phyloP scores from a whole-genome alignment of 1,140 invertebrate species.

The Lepidurus apus region DNA sequence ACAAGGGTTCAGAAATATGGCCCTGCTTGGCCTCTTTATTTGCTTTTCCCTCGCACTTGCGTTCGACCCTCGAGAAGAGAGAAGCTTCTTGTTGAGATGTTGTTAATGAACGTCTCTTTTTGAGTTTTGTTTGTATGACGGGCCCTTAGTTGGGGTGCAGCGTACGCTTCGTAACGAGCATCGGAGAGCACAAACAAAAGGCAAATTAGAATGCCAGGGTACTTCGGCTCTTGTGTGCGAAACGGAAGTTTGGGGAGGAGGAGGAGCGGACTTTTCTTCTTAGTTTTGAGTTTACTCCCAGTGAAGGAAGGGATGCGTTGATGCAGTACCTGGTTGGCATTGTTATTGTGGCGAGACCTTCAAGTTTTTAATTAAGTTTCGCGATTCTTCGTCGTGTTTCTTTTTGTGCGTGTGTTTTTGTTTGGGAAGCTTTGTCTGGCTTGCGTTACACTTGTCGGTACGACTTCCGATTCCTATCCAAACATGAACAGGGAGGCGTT shows the following conservation, averaged over 20 bases:
- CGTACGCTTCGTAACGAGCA: neutral
- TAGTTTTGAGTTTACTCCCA: neutral
- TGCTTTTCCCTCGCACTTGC: neutral
- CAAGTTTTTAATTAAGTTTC: neutral
- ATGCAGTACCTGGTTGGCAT: neutral
- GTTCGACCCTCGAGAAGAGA: neutral
- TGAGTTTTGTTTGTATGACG: neutral
- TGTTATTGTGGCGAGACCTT: neutral
- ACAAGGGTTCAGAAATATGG: too few species aligned
- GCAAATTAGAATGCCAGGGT: neutral
- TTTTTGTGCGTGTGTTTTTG: too few species aligned
- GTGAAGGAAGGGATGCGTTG: neutral
- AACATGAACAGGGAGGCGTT: too few species aligned
- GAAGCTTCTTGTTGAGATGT: neutral
- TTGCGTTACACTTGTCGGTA: too few species aligned
- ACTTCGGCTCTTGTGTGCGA: neutral
- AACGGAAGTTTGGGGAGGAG: neutral
- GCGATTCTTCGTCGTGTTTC: neutral
- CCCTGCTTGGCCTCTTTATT: neutral
- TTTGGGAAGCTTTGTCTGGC: too few species aligned
- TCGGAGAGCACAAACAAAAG: neutral
- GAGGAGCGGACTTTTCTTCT: neutral
- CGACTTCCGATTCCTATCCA: too few species aligned
- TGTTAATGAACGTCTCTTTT: constrained; percentile 8
- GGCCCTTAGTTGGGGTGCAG: neutral